Evolutionary conservation across 2,113 vertebrate species (phyloP).

Genomic region (Psophia crepitans): DNA sequence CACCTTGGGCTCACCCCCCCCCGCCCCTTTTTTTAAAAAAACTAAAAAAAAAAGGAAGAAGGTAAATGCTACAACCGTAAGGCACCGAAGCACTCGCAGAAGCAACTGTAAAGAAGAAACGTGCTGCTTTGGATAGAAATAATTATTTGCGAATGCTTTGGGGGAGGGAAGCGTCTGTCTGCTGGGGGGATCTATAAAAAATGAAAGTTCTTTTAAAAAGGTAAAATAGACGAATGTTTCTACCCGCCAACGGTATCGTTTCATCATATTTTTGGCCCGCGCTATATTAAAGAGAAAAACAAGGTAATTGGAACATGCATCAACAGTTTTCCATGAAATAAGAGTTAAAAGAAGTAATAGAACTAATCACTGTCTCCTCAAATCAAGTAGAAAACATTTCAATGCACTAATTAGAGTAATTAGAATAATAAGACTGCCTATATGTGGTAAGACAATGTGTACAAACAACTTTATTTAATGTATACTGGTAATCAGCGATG

Average conservation of each 20-base stretch:
- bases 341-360: conserved; percentile 82
- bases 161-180: background rate
- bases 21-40: background rate
- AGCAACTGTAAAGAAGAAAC: background rate
- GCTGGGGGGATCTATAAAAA: background rate
- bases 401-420: conserved; percentile 87
- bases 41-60: background rate
- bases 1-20: background rate
- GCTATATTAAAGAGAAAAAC: conserved; percentile 69
- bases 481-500: conserved; percentile 87
- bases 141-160: background rate
- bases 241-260: background rate
- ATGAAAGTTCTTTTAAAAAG: conserved; percentile 8
- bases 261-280: conserved; percentile 60
- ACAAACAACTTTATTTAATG: conserved; percentile 89
- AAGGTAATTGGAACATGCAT: conserved; percentile 75
- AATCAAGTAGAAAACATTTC: conserved; percentile 87
- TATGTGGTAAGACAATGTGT: conserved; percentile 88
- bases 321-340: conserved; percentile 79
- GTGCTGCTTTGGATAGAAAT: background rate
- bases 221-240: conserved; percentile 41
- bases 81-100: background rate
- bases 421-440: conserved; percentile 88
- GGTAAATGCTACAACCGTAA: background rate
- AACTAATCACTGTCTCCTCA: conserved; percentile 82